Base-by-base conservation (phyloP, 2,888 invertebrate species). In the Pseudococcus jackbeardsleyi region DNA sequence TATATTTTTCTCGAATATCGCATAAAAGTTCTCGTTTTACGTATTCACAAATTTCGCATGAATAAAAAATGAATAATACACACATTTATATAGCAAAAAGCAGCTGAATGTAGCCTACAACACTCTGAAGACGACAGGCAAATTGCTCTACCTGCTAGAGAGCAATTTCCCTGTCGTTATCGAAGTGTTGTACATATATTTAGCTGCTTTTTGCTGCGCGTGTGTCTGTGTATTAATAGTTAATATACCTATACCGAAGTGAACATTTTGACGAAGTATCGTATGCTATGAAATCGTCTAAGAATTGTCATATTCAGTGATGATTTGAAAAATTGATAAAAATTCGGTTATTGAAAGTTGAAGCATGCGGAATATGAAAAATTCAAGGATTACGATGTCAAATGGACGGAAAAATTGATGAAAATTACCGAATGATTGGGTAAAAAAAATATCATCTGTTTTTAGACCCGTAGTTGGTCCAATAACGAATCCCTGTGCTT, bases 1-100 rank as follows among this genome's bases (percentile, higher is more conserved):
- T 64, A 22, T 64, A 64, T 64, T 64, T 64, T 22, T 22, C 64
- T 64, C 15, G 33, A 72, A 72, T 72, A 33, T 72, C 72, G 33
- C 64, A 64, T 64, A 64, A 72, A 72, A 33, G 72, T 72, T 64
- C 64, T 64, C 64, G 33, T 33, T 72, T 72, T 33, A 72, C 26
- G 7, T 72, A 26, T 72, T 33, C 64, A 59, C 22, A 26, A 68
- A 68, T 68, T 68, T 68, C 68, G 22, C n/a, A 72, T 72, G 72
- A 72, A 72, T 72, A 72, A 72, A 72, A 33, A 72, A 72, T 33
- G 72, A 72, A 72, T 64, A 64, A 64, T 72, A 15, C 72, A 39
- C 72, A 15, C 33, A 64, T n/a, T 15, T 64, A 64, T 12, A 22
- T 64, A 64, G 64, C 64, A 22, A 22, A 64, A 64, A 64, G 59